Conservation (phyloP, 37 sponge, comb jelly and placozoan species). For the Hormiphora californensis region DNA sequence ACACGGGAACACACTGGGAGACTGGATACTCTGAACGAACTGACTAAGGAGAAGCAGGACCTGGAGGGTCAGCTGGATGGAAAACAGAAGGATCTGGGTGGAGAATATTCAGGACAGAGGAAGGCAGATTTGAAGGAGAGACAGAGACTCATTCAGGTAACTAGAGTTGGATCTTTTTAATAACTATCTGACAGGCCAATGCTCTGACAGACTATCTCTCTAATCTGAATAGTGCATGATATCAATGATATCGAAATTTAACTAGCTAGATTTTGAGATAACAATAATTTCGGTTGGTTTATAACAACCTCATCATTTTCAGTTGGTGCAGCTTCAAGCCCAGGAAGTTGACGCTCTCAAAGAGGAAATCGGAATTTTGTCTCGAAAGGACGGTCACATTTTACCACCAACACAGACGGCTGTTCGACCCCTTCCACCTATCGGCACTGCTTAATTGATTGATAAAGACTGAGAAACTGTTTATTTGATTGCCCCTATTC, state of each 20-base stretch:
- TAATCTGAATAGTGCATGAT: not conserved
- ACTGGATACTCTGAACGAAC: slow-evolving; percentile 62
- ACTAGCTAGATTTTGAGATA: too few species aligned
- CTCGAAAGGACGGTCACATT: slow-evolving; percentile 79
- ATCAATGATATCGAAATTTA: not conserved
- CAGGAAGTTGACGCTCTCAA: slow-evolving; percentile 72
- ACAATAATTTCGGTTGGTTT: too few species aligned
- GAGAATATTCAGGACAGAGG: slow-evolving; percentile 61
- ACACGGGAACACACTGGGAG: slow-evolving; percentile 72
- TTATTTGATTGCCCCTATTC: too few species aligned
- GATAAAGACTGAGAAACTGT: too few species aligned
- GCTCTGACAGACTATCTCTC: too few species aligned
- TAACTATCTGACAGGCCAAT: not conserved
- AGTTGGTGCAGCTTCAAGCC: slow-evolving; percentile 69
- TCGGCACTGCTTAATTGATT: too few species aligned
- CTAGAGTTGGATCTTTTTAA: not conserved
- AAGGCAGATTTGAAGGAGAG: slow-evolving; percentile 65
- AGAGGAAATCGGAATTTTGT: slow-evolving; percentile 75
- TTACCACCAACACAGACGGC: slow-evolving; percentile 81
- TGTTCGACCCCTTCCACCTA: slow-evolving; percentile 53
- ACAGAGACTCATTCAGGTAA: slow-evolving; percentile 58
- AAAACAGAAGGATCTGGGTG: slow-evolving; percentile 67
- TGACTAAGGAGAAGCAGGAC: slow-evolving; percentile 59
- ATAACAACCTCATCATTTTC: too few species aligned
- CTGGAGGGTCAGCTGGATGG: slow-evolving; percentile 70